Evolutionary conservation across 2,888 invertebrate genomes (phyloP).

Genomic region (Steromphala cineraria): DNA sequence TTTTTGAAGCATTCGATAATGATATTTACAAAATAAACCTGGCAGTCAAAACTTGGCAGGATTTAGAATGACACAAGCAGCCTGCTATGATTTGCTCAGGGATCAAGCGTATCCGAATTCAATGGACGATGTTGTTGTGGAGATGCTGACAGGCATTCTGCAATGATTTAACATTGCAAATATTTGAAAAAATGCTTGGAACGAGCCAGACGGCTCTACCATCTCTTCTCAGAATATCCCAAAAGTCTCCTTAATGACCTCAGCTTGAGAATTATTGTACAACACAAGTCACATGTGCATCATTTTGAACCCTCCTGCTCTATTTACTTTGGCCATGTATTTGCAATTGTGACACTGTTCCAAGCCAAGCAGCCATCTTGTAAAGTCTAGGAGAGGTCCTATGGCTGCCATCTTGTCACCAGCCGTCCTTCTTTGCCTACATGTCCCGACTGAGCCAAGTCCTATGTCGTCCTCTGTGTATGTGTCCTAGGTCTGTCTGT

Average conservation of each 20-base stretch:
- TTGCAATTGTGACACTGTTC: not conserved
- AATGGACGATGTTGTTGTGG: too few relatives aligned
- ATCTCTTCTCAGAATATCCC: not conserved
- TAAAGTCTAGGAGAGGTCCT: not conserved
- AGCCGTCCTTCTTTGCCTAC: too few relatives aligned
- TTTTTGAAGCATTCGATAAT: too few relatives aligned
- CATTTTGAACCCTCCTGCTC: not conserved
- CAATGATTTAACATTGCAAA: not conserved
- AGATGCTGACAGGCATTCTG: not conserved
- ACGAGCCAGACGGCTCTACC: not conserved
- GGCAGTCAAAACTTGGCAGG: too few relatives aligned
- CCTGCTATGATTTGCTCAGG: too few relatives aligned
- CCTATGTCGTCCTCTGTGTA: not conserved
- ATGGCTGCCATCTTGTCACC: too few relatives aligned
- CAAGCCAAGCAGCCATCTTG: not conserved
- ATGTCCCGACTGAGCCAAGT: too few relatives aligned
- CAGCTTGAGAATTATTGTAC: not conserved
- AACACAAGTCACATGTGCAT: not conserved
- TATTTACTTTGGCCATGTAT: not conserved
- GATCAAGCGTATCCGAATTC: too few relatives aligned
- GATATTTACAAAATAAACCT: too few relatives aligned
- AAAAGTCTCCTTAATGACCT: not conserved
- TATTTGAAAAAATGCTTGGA: not conserved
- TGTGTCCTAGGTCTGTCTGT: not conserved
- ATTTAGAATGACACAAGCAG: too few relatives aligned